These are phyloP conservation scores for Drosophila biarmipes DNA, from an alignment of 1,140 invertebrate species.

Conservation along the genomic window DNA sequence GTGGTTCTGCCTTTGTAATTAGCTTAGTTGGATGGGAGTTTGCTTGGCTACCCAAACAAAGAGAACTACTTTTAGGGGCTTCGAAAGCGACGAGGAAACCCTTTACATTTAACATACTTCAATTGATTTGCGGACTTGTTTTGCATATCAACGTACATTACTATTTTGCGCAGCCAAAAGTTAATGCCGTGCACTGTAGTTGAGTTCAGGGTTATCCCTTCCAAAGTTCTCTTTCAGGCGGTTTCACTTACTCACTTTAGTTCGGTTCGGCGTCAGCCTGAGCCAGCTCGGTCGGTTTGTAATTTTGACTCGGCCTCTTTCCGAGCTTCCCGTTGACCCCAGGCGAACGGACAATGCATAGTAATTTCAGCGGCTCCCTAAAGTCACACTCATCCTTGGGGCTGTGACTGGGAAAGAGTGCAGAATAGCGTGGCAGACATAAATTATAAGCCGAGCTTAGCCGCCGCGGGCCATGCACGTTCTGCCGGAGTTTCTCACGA, in stretches of 20 bases:
- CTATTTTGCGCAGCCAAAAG: too few relatives aligned
- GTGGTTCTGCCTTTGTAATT: constrained; percentile 17
- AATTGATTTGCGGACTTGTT: too few relatives aligned
- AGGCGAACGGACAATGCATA: constrained; percentile 55
- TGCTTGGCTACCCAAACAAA: constrained; percentile 2
- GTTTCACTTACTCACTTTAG: constrained; percentile 23
- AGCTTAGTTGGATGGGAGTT: constrained; percentile 35
- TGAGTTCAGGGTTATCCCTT: constrained; percentile 43
- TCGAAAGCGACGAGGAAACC: not conserved
- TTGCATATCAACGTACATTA: too few relatives aligned
- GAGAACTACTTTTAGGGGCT: not conserved
- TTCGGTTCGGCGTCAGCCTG: not conserved
- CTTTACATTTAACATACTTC: too few relatives aligned
- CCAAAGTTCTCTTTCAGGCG: constrained; percentile 27
- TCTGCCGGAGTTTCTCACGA: constrained; percentile 60
- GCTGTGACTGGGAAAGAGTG: constrained; percentile 33
- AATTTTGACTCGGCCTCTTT: constrained; percentile 20
- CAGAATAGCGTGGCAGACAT: constrained; percentile 61
- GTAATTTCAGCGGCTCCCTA: constrained; percentile 63
- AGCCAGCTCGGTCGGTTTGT: not conserved
- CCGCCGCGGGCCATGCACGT: constrained; percentile 74
- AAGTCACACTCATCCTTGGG: constrained; percentile 74
- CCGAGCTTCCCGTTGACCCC: constrained; percentile 45
- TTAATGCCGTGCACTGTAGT: not conserved
- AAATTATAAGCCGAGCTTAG: constrained; percentile 71